Evolutionary conservation across 2,113 vertebrate species (phyloP).

Genomic region (Hyaena hyaena): DNA sequence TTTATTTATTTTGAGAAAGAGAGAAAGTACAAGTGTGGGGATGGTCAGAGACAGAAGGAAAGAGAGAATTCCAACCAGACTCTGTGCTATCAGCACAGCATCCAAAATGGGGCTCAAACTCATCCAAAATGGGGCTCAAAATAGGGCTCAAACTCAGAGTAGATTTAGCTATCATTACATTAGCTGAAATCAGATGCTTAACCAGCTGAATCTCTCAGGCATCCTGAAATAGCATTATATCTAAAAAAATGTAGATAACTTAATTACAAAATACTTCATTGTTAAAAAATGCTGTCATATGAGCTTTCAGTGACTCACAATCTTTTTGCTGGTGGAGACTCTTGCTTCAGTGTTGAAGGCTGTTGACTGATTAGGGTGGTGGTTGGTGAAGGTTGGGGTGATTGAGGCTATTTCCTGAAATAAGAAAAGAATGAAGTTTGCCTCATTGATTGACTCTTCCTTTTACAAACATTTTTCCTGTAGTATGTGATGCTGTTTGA

Average conservation of each 20-base stretch:
- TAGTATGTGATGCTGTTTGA: background rate
- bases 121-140: too few species aligned
- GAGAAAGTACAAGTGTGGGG: too few species aligned
- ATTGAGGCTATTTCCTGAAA: background rate
- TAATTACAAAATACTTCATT: background rate
- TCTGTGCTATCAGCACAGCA: too few species aligned
- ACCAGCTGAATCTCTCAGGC: too few species aligned
- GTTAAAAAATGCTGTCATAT: background rate
- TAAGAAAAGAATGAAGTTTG: background rate
- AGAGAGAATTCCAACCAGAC: too few species aligned
- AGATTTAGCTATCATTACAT: too few species aligned
- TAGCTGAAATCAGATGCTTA: too few species aligned
- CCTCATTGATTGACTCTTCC: background rate
- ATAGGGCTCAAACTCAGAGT: too few species aligned
- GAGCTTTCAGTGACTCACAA: background rate
- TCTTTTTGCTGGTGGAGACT: background rate
- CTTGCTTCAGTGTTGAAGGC: background rate
- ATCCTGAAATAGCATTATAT: background rate
- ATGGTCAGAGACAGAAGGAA: too few species aligned
- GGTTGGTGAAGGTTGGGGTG: background rate
- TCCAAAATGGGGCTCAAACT: too few species aligned
- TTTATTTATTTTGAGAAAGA: too few species aligned
- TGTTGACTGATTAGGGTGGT: background rate
- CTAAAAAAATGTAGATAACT: background rate
- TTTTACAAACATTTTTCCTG: background rate